phyloP scores from a whole-genome alignment of 2,113 vertebrate species.

The Muntiacus reevesi region DNA sequence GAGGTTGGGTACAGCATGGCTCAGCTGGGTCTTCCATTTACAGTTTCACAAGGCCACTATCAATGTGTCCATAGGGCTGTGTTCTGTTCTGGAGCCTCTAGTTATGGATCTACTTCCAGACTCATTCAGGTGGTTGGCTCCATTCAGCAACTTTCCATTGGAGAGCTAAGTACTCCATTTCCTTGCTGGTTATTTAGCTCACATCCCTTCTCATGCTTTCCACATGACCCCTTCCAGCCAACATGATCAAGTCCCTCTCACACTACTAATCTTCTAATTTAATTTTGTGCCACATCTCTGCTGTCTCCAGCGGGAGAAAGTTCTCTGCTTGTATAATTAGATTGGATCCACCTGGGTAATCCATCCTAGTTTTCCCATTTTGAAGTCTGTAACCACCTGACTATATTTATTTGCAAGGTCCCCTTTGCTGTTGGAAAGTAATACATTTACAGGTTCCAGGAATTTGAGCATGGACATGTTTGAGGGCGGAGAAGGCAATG shows the following conservation, averaged over 20 bases:
- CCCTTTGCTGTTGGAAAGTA: neutral
- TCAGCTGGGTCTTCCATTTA: neutral
- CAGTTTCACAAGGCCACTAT: neutral
- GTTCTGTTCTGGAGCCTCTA: neutral
- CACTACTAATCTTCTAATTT: neutral
- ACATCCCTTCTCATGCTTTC: neutral
- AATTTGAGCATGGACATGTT: neutral
- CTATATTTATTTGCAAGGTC: neutral
- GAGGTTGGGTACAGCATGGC: too few species aligned
- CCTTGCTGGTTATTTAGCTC: neutral
- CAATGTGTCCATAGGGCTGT: neutral
- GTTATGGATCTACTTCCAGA: neutral
- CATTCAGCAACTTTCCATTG: too few species aligned
- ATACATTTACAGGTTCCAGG: neutral
- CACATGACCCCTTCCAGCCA: neutral
- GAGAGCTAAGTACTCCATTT: neutral
- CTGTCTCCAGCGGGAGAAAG: neutral
- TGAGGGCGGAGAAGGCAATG: too few species aligned
- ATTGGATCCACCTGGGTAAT: too few species aligned
- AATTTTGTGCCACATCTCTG: neutral
- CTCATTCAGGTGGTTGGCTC: neutral
- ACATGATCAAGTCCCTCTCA: neutral
- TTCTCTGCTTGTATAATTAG: neutral
- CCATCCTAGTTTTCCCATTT: neutral
- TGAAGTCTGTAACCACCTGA: neutral